Base-by-base conservation (phyloP, 2,113 vertebrate genomes). In the Azemiops feae region DNA sequence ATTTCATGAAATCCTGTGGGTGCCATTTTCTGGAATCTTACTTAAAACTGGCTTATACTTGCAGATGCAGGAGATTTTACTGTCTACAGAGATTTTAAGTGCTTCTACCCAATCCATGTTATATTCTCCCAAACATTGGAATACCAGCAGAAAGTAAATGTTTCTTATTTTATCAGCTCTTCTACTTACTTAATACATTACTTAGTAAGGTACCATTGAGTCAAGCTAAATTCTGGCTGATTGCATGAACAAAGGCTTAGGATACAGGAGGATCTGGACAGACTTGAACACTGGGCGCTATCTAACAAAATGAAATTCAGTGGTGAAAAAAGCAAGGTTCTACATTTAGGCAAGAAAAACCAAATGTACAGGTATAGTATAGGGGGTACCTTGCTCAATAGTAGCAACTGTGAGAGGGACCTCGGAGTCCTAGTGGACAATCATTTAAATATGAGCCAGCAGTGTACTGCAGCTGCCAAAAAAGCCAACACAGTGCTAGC, bases 1-100 rank as follows among this genome's bases (percentile, higher is more conserved):
- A 0, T 43, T 0, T 0, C 1, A 18, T 86, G 23, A 0, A 87
- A 22, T 0, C 0, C 0, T 4, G n/a, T 23, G 60, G 60, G 16
- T 12, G 5, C 22, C 88, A 55, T 55, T 25, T n/a, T 34, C 18
- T 1, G 0, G 81, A 89, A 92, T 1, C 85, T 53, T 0, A 0
- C 0, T 53, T 69, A 8, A 20, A 20, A 85, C 34, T 92, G 69
- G 91, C 30, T 0, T 60, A 64, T 89, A 11, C 69, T 10, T 1
- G 0, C 0, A 55, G 47, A 91, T 30, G 7, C 34, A 34, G 58
- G 58, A 58, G 43, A 85, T 2, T 45, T 94, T n/a, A 47, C 87
- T 52, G 30, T 39, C 20, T 60, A 57, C 93, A 88, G 60, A 90
- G 27, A 3, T 5, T 34, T 91, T 64, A 91, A 39, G 60, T 92